phyloP scores from a whole-genome alignment of 2,113 vertebrate genomes.

The Protobothrops mucrosquamatus region DNA sequence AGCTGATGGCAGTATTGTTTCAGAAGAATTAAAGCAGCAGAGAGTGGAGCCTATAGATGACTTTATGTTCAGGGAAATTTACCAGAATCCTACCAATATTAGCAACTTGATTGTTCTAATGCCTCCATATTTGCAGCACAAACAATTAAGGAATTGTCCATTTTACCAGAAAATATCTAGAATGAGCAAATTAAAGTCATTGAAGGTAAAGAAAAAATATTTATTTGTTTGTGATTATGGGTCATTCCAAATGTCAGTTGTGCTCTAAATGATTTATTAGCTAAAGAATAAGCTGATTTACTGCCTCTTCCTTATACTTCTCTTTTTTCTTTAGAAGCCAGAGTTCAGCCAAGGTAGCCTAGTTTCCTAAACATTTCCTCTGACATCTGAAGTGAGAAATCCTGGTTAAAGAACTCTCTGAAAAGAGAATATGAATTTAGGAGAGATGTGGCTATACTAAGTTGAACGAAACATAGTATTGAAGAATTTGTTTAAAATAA shows the following conservation, averaged over 20 bases:
- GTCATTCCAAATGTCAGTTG: not conserved
- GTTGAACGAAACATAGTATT: not conserved
- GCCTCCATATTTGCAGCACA: not conserved
- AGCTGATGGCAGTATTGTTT: not conserved
- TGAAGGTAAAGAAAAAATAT: not conserved
- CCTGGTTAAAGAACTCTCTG: not conserved
- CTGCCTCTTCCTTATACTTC: not conserved
- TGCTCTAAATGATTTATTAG: not conserved
- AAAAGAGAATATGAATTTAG: not conserved
- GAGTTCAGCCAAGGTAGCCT: not conserved
- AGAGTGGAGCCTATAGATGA: not conserved
- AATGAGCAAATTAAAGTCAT: not conserved
- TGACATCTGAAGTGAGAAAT: not conserved
- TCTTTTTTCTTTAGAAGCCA: not conserved
- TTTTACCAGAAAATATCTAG: not conserved
- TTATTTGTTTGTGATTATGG: not conserved
- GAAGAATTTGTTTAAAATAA: not conserved
- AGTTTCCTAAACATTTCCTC: not conserved
- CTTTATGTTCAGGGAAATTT: not conserved
- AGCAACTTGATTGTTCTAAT: not conserved
- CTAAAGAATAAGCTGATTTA: not conserved
- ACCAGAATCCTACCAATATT: not conserved
- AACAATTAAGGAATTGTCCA: not conserved
- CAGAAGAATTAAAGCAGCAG: not conserved
- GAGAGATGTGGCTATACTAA: not conserved